phyloP scores from a whole-genome alignment of 2,113 vertebrate species.

The Limanda limanda region DNA sequence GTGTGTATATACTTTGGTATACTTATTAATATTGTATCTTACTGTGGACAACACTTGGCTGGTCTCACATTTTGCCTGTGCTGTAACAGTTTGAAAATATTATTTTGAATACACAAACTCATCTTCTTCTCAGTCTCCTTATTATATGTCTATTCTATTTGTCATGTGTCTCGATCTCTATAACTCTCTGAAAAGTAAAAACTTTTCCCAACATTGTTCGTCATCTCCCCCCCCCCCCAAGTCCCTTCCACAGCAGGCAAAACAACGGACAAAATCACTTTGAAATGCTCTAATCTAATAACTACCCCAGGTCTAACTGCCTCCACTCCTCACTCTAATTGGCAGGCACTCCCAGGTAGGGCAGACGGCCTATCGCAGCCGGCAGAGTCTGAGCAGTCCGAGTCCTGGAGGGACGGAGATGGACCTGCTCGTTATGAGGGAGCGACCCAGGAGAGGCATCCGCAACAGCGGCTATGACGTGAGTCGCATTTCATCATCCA shows the following conservation, averaged over 20 bases:
- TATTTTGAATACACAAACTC: conserved; percentile 11
- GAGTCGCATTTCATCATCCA: conserved; percentile 72
- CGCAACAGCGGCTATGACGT: conserved; percentile 98
- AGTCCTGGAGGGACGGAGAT: conserved; percentile 98
- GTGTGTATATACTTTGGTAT: conserved; percentile 2
- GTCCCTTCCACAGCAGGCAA: conserved; percentile 12
- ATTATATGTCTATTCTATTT: conserved; percentile 1
- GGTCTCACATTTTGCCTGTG: neutral
- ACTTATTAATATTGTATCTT: conserved; percentile 1
- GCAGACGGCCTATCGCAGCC: conserved; percentile 91
- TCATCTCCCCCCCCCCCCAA: neutral
- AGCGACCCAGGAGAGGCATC: conserved; percentile 94
- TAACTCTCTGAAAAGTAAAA: conserved; percentile 10
- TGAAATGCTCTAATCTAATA: conserved; percentile 33
- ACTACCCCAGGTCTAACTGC: conserved; percentile 38
- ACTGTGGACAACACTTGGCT: conserved; percentile 8
- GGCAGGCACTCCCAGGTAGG: conserved; percentile 90
- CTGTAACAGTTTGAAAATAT: neutral
- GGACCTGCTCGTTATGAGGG: conserved; percentile 97
- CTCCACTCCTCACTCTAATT: conserved; percentile 42
- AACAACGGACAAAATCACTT: conserved; percentile 20
- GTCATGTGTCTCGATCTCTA: neutral
- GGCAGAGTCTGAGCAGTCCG: conserved; percentile 97
- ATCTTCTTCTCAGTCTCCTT: neutral
- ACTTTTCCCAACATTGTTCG: conserved; percentile 5